These are phyloP conservation scores for Styela clava DNA, from an alignment of 23 tunicate genomes.

Conservation along the genomic window DNA sequence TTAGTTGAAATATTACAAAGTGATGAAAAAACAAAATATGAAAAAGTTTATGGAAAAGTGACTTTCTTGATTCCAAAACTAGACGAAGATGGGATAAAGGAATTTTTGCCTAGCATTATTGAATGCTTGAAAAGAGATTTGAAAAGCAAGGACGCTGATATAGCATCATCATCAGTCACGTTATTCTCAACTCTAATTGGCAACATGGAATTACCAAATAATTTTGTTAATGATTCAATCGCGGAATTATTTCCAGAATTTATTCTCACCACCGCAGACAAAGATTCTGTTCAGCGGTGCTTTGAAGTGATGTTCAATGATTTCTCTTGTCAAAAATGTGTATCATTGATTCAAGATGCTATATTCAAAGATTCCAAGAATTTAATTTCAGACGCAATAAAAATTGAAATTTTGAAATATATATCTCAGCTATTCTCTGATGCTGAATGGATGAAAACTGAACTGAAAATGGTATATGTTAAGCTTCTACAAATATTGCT, in stretches of 20 bases:
- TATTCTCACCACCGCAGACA: neutral
- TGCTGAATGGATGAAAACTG: neutral
- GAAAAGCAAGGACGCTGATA: neutral
- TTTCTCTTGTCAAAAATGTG: neutral
- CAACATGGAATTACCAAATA: neutral
- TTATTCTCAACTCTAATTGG: neutral
- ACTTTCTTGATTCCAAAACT: neutral
- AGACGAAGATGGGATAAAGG: neutral
- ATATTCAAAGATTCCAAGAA: neutral
- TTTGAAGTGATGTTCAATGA: neutral
- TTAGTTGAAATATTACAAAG: neutral
- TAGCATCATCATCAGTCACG: neutral
- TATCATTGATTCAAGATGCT: neutral
- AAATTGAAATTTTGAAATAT: neutral
- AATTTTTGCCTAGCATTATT: neutral
- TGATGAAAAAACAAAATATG: neutral
- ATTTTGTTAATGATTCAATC: neutral
- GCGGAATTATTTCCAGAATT: neutral
- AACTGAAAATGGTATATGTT: neutral
- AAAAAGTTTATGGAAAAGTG: no score
- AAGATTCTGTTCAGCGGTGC: neutral
- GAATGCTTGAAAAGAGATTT: neutral
- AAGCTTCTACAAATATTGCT: neutral
- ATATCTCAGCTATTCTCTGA: neutral
- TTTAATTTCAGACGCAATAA: neutral